Base-by-base conservation (phyloP, 2,888 invertebrate genomes). In the Cryptosula pallasiana region DNA sequence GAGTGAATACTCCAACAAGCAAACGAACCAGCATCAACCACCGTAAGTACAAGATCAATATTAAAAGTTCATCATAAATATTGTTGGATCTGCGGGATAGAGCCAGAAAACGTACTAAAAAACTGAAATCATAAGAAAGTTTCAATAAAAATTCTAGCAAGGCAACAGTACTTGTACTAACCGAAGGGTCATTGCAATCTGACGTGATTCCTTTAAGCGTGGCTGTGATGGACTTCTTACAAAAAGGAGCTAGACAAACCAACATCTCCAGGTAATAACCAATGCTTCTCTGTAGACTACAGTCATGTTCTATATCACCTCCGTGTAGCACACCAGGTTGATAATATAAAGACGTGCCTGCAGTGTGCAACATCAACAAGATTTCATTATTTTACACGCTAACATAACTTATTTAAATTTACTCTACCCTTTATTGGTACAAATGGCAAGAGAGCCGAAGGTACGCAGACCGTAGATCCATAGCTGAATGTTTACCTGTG, bases 261-360 rank as follows among this genome's bases (percentile, higher is more conserved):
- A 98, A 84, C 0, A 90, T 89, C 87, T 99, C 98, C 78, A 99
- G 86, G 82, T 93, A 99, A 84, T 99, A 99, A 23, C 87, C 86
- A 71, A 89, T 91, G 72, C 93, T 90, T 78, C 94, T 87, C 79
- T 91, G 89, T 13, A 89, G 85, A 75, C 91, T 91, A 83, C 97
- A 98, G 73, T 92, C 92, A 83, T 97, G 95, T 69, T 91, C 91
- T 45, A 96, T 83, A 75, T 88, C 89, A 0, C 98, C 99, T 35
- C 99, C 99, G 72, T 90, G 87, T 74, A 99, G 85, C 74, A 97
- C 87, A 0, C 99, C 99, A 0, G 99, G 99, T 81, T 90, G 91
- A 81, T 91, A 97, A 79, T 89, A 90, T 55, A 98, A 86, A 35
- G 89, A 89, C 0, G 98, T 99, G 45, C 97, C 98, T 87, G 36